Conservation (phyloP, 2,113 vertebrate genomes). For the Callopanchax toddi region DNA sequence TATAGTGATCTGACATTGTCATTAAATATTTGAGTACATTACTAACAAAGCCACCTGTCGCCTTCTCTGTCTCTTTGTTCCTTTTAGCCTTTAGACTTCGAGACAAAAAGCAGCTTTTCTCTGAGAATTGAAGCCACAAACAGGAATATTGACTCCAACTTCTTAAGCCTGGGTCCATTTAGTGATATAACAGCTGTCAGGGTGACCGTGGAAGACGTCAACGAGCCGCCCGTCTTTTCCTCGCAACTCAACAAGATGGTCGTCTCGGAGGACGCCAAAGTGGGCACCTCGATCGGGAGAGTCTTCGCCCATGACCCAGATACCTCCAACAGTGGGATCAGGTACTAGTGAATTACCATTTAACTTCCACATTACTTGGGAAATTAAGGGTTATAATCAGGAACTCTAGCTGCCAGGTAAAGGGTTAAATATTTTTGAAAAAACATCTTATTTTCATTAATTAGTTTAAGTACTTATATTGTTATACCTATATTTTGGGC, state of each 20-base stretch:
- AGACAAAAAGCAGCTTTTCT: slow-evolving; percentile 89
- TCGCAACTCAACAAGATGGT: slow-evolving; percentile 84
- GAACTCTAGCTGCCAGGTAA: too few relatives aligned
- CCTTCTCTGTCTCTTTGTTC: not conserved
- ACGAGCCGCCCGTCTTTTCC: slow-evolving; percentile 91
- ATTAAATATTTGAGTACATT: not conserved
- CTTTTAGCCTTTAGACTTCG: slow-evolving; percentile 90
- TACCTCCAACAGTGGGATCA: slow-evolving; percentile 86
- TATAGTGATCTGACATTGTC: slow-evolving; percentile 31
- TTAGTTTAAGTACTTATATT: too few relatives aligned
- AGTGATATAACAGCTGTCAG: slow-evolving; percentile 88
- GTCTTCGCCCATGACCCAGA: slow-evolving; percentile 94
- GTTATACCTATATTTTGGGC: too few relatives aligned
- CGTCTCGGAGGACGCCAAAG: slow-evolving; percentile 89
- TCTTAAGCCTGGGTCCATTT: slow-evolving; percentile 88
- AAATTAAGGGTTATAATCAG: too few relatives aligned
- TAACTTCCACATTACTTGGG: too few relatives aligned
- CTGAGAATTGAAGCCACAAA: slow-evolving; percentile 93
- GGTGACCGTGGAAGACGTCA: slow-evolving; percentile 92
- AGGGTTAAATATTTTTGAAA: too few relatives aligned
- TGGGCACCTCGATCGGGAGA: slow-evolving; percentile 90
- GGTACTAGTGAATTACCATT: too few relatives aligned
- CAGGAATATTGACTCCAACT: slow-evolving; percentile 89
- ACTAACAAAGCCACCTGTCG: too few relatives aligned
- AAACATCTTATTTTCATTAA: too few relatives aligned